phyloP scores from a whole-genome alignment of 2,888 invertebrate species.

The Drosophila imparisetae region DNA sequence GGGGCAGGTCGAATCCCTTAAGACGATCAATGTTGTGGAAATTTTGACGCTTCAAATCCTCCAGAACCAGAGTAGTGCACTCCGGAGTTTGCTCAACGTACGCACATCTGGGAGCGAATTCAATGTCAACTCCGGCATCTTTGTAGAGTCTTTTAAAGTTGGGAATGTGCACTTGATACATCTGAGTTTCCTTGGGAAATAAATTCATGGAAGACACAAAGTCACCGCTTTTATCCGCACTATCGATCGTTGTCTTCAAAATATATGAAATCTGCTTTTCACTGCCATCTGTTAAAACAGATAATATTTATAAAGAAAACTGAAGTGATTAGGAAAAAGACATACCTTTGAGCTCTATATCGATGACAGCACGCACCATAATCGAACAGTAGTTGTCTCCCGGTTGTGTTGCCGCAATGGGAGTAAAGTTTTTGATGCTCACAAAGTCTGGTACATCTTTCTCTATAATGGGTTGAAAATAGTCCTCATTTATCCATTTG shows the following conservation, averaged over 20 bases:
- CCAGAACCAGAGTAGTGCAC: conserved; percentile 70
- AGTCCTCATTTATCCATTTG: conserved; percentile 74
- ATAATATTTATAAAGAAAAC: neutral
- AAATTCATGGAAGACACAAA: conserved; percentile 64
- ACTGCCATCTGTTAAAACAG: conserved; percentile 50
- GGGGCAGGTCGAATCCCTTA: conserved; percentile 75
- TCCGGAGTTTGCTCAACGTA: conserved; percentile 63
- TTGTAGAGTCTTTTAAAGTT: conserved; percentile 72
- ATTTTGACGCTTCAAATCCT: conserved; percentile 68
- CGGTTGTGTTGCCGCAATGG: conserved; percentile 76
- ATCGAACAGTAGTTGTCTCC: conserved; percentile 82
- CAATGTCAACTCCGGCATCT: conserved; percentile 64
- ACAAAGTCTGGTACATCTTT: conserved; percentile 61
- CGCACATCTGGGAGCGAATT: conserved; percentile 72
- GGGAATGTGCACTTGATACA: conserved; percentile 74
- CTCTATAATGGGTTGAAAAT: conserved; percentile 66
- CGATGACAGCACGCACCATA: conserved; percentile 76
- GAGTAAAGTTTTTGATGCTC: conserved; percentile 57
- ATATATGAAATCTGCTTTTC: conserved; percentile 71
- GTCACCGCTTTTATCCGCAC: conserved; percentile 36
- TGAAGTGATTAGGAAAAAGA: neutral
- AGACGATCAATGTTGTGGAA: conserved; percentile 76
- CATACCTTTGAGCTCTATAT: conserved; percentile 73
- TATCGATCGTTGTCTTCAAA: conserved; percentile 72
- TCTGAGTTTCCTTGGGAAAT: conserved; percentile 79